Conservation (phyloP, 2,888 invertebrate species). For the Microchrysa polita region DNA sequence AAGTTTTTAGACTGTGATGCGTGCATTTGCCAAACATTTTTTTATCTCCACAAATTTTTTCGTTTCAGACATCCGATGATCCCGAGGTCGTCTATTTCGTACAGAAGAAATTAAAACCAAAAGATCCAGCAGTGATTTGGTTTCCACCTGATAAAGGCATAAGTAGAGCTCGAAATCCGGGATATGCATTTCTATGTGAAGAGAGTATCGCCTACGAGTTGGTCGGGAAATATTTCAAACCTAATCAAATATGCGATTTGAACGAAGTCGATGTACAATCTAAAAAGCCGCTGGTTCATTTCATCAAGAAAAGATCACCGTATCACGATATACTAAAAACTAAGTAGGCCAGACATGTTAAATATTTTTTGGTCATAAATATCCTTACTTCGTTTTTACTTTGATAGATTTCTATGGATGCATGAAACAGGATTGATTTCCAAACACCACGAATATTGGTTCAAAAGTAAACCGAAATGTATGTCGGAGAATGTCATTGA, state of each 20-base stretch:
- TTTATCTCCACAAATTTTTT: not conserved
- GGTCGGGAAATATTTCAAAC: constrained; percentile 57
- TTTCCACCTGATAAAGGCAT: constrained; percentile 55
- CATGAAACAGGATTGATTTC: constrained; percentile 58
- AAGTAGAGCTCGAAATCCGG: constrained; percentile 55
- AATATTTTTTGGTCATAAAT: not conserved
- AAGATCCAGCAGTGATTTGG: constrained; percentile 53
- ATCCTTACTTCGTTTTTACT: not conserved
- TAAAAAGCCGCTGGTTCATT: constrained; percentile 53
- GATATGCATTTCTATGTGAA: constrained; percentile 60
- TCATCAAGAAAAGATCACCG: constrained; percentile 57
- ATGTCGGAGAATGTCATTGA: constrained; percentile 57
- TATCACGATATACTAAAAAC: constrained; percentile 57
- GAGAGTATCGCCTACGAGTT: constrained; percentile 55
- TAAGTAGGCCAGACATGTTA: too few relatives aligned
- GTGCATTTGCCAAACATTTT: too few relatives aligned
- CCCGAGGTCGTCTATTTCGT: constrained; percentile 54
- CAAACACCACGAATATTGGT: constrained; percentile 58
- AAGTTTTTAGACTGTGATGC: not conserved
- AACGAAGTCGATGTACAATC: constrained; percentile 59
- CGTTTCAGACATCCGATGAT: constrained; percentile 52
- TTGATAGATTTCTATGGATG: constrained; percentile 55
- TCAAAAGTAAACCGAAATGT: constrained; percentile 56
- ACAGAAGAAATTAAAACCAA: constrained; percentile 45
- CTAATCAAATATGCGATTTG: constrained; percentile 61